phyloP scores from a whole-genome alignment of 2,113 vertebrate species.

The Phrynosoma blainvillii region DNA sequence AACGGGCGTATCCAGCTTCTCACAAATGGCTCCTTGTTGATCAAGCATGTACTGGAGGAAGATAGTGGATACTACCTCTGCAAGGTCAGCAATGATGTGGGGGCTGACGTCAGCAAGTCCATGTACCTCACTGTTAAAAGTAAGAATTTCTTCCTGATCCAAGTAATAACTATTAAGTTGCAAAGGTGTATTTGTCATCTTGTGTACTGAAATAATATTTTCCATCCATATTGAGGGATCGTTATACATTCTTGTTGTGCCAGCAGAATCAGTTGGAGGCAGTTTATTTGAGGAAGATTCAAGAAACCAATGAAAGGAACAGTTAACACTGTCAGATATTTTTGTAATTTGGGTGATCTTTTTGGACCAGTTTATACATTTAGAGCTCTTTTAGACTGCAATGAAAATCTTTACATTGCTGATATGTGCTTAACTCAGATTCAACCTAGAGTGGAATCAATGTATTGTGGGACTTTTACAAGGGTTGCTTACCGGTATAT shows the following conservation, averaged over 20 bases:
- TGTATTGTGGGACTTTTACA: background rate
- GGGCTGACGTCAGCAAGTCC: constrained; percentile 99
- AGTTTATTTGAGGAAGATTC: background rate
- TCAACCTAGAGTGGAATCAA: background rate
- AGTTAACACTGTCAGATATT: background rate
- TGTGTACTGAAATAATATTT: background rate
- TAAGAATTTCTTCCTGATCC: constrained; percentile 84
- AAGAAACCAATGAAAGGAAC: background rate
- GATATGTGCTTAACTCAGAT: background rate
- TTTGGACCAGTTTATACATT: background rate
- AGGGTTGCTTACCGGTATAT: background rate
- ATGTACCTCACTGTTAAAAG: constrained; percentile 99
- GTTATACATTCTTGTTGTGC: background rate
- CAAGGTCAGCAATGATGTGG: constrained; percentile 99
- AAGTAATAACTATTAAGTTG: constrained; percentile 41
- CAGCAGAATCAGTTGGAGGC: background rate
- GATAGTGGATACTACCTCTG: constrained; percentile 99
- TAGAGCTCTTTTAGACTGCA: background rate
- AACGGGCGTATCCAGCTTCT: constrained; percentile 95
- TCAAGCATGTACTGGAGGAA: constrained; percentile 97
- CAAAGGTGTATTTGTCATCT: constrained; percentile 42
- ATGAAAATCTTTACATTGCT: background rate
- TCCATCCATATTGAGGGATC: background rate
- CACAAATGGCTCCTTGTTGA: constrained; percentile 93
- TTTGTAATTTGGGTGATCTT: background rate